Base-by-base conservation (phyloP, 2,888 invertebrate genomes). In the Lithosia quadra region DNA sequence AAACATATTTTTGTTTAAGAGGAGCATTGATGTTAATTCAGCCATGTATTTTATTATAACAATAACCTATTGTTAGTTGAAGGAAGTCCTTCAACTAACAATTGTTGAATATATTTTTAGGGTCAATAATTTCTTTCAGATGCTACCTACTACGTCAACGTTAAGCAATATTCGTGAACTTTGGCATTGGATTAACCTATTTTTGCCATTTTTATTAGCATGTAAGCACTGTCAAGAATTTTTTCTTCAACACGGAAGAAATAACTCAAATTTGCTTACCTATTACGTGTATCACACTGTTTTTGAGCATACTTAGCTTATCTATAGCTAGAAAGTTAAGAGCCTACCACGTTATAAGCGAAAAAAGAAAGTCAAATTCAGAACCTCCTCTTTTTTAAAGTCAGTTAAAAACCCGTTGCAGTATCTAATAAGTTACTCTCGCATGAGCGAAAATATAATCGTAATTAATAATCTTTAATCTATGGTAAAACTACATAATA, bases 121-220 rank as follows among this genome's bases (percentile, higher is more conserved):
- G 11, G 21, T 39, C 21, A 13, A 34, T 24, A 49, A n/a, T 49
- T 49, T 57, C 43, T 65, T 53, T 43, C 5, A 18, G 28, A 56
- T 59, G 18, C 22, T 34, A n/a, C n/a, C n/a, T n/a, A n/a, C n/a
- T n/a, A 24, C 56, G n/a, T 49, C 49, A 49, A n/a, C 18, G 57
- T 58, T 62, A 28, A 60, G 71, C 74, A 74, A 76, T 76, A 67
- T 74, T 68, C 65, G 69, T 74, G 67, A 84, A 84, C 81, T 84
- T 78, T 79, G 76, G 77, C 77, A 83, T 80, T 73, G 75, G 65
- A 67, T 72, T 74, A 77, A 72, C 69, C 71, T 76, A 73, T 76
- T 71, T 74, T 73, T 63, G 68, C 66, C 71, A 65, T 65, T 74
- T 76, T 74, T 76, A 73, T 76, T 69, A 76, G 69, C 76, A 76